Percentiles rank a stretch among this genome's conserved stretches.
Conservation (phyloP, 1,140 invertebrate species). For the Pantala flavescens region DNA sequence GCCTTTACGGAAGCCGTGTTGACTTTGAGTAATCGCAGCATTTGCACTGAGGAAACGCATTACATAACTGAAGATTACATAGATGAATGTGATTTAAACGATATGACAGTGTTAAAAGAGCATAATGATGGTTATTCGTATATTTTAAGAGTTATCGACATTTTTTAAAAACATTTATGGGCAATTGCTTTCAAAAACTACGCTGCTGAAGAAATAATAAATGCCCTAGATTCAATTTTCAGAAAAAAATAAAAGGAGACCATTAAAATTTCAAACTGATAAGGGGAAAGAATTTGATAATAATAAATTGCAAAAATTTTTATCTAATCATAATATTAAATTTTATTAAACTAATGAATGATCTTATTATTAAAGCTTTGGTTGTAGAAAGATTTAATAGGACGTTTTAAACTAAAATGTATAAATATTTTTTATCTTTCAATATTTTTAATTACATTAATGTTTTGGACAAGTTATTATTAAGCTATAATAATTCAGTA, state of each 20-base stretch:
- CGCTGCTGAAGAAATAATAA: constrained; percentile 28
- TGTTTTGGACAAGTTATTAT: neutral
- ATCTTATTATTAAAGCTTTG: neutral
- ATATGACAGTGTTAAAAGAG: constrained; percentile 2
- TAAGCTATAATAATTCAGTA: neutral
- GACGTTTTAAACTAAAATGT: neutral
- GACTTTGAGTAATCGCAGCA: no score
- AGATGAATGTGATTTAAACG: neutral
- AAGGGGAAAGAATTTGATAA: neutral
- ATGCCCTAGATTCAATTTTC: constrained; percentile 25
- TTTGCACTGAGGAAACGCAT: no score
- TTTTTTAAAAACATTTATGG: constrained; percentile 38
- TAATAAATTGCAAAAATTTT: neutral
- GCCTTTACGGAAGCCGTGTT: no score
- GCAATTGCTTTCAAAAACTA: constrained; percentile 37
- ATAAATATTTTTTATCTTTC: neutral
- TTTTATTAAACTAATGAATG: neutral
- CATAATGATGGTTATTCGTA: constrained; percentile 35
- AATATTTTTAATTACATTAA: neutral
- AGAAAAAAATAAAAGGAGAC: neutral
- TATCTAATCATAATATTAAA: neutral
- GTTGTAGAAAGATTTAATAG: neutral
- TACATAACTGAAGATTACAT: neutral
- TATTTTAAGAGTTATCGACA: constrained; percentile 37
- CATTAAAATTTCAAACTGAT: neutral